Evolutionary conservation across 2,888 invertebrate species (phyloP), one percentile per base, ranked within the genome.

Genomic region (Caenorhabditis zanzibari): DNA sequence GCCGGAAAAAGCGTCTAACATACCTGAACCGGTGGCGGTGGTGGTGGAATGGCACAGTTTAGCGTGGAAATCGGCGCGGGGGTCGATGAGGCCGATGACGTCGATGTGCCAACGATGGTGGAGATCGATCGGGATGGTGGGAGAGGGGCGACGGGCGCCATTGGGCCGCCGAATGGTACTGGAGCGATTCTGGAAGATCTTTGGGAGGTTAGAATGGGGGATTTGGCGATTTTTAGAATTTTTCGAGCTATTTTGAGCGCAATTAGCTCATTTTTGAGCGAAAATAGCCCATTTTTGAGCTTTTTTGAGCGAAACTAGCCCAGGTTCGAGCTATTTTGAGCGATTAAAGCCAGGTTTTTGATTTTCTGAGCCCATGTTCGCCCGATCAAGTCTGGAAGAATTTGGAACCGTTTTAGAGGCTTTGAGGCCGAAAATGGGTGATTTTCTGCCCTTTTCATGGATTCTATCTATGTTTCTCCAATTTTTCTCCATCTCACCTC

Each of bases 161-260:
- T 10, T 14, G 47, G 49, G 3, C 26, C 9, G 6, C 61, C 38
- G 32, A 64, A 74, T 28, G 52, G 56, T 12, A 72, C 66, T 10
- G 71, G 72, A 38, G 66, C 66, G 59, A 76, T 68, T 76, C 75
- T 66, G 68, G 12, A 75, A 66, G 12, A 19, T 32, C 73, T n/a
- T 54, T 38, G 9, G 1, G 38, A 38, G 38, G 38, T 9, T 64
- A 6, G 19, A 19, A 19, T n/a, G n/a, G 47, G 0, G 47, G n/a
- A 1, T 44, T 9, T 44, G 19, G 9, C 6, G 5, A 19, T 59
- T 38, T 19, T 59, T 2, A 5, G 26, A 6, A 28, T 12, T 28
- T 32, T 56, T 12, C 32, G 16, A 56, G 54, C 7, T 7, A 24
- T 12, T n/a, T 19, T 24, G 54, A 54, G 24, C 9, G 24, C n/a